phyloP scores from a whole-genome alignment of 2,888 invertebrate genomes.

The Troides aeacus region DNA sequence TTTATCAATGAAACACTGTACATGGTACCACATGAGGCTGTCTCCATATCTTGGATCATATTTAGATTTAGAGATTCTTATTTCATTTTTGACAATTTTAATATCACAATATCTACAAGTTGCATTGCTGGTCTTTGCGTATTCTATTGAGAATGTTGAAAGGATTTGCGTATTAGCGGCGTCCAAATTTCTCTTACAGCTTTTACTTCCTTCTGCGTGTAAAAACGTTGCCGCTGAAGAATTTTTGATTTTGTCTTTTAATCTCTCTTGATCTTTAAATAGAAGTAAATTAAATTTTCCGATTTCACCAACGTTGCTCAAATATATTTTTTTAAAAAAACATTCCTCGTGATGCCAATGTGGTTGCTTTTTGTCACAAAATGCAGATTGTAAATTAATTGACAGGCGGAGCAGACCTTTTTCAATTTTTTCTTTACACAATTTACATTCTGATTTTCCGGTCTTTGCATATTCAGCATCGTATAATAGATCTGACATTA shows the following conservation, averaged over 20 bases:
- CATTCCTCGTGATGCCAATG: slow-evolving; percentile 28
- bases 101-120: slow-evolving; percentile 26
- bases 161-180: not conserved
- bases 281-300: slow-evolving; percentile 22
- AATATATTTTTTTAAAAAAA: slow-evolving; percentile 25
- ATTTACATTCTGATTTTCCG: slow-evolving; percentile 18
- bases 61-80: slow-evolving; percentile 24
- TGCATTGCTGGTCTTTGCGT: slow-evolving; percentile 23
- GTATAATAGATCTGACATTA: slow-evolving; percentile 22
- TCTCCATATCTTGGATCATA: slow-evolving; percentile 28
- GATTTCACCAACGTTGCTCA: slow-evolving; percentile 15
- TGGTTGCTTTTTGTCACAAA: slow-evolving; percentile 24
- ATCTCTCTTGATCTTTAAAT: slow-evolving; percentile 23
- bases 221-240: not conserved
- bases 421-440: slow-evolving; percentile 22
- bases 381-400: slow-evolving; percentile 19
- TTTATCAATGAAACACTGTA: slow-evolving; percentile 21
- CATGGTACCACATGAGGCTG: slow-evolving; percentile 23
- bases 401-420: slow-evolving; percentile 18
- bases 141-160: slow-evolving; percentile 25
- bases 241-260: slow-evolving; percentile 18
- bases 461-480: slow-evolving; percentile 25
- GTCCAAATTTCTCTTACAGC: slow-evolving; percentile 10
- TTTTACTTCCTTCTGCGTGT: slow-evolving; percentile 1
- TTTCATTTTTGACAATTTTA: slow-evolving; percentile 23